These are phyloP conservation scores for Reticulitermes lucifugus DNA, from an alignment of 2,888 invertebrate species.

Conservation along the genomic window DNA sequence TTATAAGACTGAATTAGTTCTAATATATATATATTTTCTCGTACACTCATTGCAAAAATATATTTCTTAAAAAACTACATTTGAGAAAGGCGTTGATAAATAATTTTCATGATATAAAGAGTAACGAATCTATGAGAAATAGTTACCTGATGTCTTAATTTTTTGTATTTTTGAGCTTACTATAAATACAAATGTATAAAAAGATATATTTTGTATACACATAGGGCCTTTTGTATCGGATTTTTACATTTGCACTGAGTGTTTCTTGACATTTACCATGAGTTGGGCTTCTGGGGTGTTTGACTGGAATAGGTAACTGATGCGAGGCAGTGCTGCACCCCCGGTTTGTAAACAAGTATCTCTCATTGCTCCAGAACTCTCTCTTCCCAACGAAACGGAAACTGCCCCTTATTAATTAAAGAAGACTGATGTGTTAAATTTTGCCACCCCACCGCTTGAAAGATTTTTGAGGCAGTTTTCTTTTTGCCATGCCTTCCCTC, in stretches of 20 bases:
- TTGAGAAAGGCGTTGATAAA: not conserved
- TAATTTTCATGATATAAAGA: not conserved
- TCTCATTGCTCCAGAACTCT: not conserved
- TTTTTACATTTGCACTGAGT: constrained; percentile 35
- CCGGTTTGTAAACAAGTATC: too few species aligned
- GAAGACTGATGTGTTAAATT: not conserved
- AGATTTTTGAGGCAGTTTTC: not conserved
- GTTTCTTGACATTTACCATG: constrained; percentile 32
- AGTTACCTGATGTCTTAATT: constrained; percentile 2
- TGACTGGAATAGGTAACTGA: not conserved
- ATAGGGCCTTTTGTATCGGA: constrained; percentile 34
- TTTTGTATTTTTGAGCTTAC: constrained; percentile 30
- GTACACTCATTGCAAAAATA: not conserved
- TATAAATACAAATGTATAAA: constrained; percentile 18
- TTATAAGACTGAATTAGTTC: constrained; percentile 43
- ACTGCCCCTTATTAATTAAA: not conserved
- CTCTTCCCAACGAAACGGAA: constrained; percentile 6
- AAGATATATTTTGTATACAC: constrained; percentile 40
- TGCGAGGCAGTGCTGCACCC: not conserved
- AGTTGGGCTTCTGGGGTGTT: not conserved
- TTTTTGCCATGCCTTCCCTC: not conserved
- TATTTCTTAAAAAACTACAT: constrained; percentile 3
- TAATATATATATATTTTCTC: constrained; percentile 29
- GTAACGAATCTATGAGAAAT: constrained; percentile 15
- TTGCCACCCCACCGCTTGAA: not conserved